phyloP scores from a whole-genome alignment of 2,797 vertebrate species.

The Bradypus variegatus region DNA sequence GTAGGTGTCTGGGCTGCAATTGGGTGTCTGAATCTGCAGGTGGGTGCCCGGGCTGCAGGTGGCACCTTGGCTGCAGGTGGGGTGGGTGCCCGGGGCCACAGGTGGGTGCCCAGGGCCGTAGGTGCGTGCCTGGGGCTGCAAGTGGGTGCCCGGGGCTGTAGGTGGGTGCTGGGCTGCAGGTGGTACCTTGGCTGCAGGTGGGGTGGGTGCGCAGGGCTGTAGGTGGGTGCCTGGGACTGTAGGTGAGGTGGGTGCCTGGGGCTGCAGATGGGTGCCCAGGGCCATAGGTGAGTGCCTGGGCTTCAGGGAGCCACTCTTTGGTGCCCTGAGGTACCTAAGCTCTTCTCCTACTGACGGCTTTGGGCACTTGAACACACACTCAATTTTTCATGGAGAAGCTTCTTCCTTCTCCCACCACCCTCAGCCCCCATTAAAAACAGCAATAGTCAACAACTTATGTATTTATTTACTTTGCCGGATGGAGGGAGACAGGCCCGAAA shows the following conservation, averaged over 20 bases:
- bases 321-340: background rate
- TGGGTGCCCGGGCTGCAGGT: no score
- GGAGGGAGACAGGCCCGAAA: background rate
- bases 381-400: background rate
- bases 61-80: no score
- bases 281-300: fast-evolving
- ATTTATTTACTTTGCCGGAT: slow-evolving; percentile 43
- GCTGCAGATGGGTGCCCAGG: background rate
- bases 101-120: background rate
- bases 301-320: fast-evolving
- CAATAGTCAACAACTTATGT: slow-evolving; percentile 12
- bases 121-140: fast-evolving
- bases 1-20: no score
- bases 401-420: background rate
- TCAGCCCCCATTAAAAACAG: background rate
- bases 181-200: fast-evolving
- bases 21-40: no score
- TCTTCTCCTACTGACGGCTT: background rate
- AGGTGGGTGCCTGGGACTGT: no score
- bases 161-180: no score
- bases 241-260: no score
- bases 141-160: no score
- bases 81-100: background rate
- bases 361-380: background rate
- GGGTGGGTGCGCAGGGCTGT: no score